Conservation (phyloP, 2,113 vertebrate species). For the Chunga burmeisteri region DNA sequence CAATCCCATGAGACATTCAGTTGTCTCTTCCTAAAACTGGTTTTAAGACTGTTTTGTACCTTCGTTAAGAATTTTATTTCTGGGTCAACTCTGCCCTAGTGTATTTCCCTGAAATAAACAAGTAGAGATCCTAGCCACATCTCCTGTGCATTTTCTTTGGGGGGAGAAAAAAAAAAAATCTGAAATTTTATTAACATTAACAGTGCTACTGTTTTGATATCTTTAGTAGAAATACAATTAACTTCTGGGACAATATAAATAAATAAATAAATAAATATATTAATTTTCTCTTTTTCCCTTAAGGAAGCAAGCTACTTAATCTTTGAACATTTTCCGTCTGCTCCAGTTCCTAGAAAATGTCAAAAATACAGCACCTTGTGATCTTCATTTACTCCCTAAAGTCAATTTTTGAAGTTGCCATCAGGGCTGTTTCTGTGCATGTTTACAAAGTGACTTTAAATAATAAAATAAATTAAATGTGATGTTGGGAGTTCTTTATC, state of each 20-base stretch:
- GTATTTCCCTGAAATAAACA: background rate
- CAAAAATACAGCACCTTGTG: background rate
- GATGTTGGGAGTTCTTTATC: background rate
- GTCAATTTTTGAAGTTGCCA: background rate
- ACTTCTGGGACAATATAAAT: background rate
- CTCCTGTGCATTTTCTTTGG: background rate
- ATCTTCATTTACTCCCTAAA: background rate
- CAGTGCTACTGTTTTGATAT: background rate
- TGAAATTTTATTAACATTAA: background rate
- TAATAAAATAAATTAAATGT: background rate
- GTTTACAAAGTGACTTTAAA: background rate
- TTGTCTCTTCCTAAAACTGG: background rate
- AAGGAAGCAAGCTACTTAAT: background rate
- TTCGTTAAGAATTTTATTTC: background rate
- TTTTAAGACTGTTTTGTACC: background rate
- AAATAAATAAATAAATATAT: no score
- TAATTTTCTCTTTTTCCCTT: background rate
- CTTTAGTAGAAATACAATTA: background rate
- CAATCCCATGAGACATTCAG: background rate
- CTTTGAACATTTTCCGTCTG: background rate
- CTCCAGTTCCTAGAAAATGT: background rate
- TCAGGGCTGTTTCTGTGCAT: background rate
- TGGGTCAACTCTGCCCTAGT: background rate
- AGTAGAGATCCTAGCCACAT: no score
- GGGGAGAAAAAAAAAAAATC: no score